Evolutionary conservation across 2,888 invertebrate genomes (phyloP).

Genomic region (Amblyjoppa proteus): DNA sequence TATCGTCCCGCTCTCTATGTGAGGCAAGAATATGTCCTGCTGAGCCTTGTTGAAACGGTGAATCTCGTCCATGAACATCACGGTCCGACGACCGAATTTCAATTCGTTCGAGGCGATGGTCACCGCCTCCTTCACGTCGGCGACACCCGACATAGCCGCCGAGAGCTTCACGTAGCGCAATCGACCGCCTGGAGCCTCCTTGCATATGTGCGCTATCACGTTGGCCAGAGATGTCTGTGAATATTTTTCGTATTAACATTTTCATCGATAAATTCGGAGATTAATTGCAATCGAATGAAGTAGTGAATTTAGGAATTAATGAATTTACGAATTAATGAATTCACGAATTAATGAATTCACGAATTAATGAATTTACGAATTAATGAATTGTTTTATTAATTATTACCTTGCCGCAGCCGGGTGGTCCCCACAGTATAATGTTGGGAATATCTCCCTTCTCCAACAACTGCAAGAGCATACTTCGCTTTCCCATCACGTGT

Average conservation of each 20-base stretch:
- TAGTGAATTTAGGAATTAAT: too few species aligned
- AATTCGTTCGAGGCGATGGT: slow-evolving; percentile 90
- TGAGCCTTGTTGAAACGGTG: slow-evolving; percentile 94
- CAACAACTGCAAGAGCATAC: slow-evolving; percentile 89
- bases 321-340: too few species aligned
- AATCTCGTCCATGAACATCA: slow-evolving; percentile 95
- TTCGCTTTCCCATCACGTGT: slow-evolving; percentile 89
- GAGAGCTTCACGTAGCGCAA: slow-evolving; percentile 91
- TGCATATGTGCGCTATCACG: slow-evolving; percentile 90
- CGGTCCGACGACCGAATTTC: slow-evolving; percentile 89
- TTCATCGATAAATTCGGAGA: too few species aligned
- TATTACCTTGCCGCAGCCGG: slow-evolving; percentile 93
- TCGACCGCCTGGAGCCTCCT: slow-evolving; percentile 85
- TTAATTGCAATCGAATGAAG: too few species aligned
- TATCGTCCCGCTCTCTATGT: slow-evolving; percentile 93
- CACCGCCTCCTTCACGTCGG: slow-evolving; percentile 91
- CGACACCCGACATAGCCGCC: slow-evolving; percentile 91
- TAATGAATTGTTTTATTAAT: not conserved
- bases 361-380: not conserved
- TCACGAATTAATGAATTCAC: too few species aligned
- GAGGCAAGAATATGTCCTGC: slow-evolving; percentile 93
- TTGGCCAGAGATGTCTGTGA: slow-evolving; percentile 91
- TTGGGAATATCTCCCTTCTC: slow-evolving; percentile 90
- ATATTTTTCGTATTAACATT: slow-evolving; percentile 4
- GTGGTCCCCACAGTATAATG: slow-evolving; percentile 95